A percentile compares a stretch with the other conserved stretches of the same genome.
Evolutionary conservation across 2,797 vertebrate genomes (phyloP).

Genomic region (Chelon labrosus): DNA sequence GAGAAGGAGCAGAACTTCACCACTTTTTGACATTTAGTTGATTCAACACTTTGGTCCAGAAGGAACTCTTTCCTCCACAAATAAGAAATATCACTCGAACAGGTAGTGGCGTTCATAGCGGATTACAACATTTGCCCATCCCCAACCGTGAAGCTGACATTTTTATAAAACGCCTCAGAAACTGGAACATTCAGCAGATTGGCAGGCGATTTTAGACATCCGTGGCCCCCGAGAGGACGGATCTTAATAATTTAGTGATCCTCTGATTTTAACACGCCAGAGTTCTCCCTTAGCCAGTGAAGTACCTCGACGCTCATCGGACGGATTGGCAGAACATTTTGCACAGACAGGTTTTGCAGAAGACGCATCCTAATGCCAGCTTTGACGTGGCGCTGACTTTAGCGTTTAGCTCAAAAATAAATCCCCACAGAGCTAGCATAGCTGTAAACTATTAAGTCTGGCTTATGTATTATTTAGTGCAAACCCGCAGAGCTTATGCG

Average conservation of each 20-base stretch:
- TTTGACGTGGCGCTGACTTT: background rate
- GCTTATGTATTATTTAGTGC: conserved; percentile 5
- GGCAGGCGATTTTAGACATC: background rate
- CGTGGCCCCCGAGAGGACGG: background rate
- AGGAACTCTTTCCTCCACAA: no score
- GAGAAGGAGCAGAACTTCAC: no score
- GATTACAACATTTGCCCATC: background rate
- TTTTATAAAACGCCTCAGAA: background rate
- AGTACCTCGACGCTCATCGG: no score
- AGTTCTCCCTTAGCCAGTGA: no score
- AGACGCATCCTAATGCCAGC: background rate
- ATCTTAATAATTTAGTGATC: background rate
- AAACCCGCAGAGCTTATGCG: conserved; percentile 2
- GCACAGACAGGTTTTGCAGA: background rate
- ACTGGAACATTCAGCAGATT: background rate
- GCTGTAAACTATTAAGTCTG: background rate
- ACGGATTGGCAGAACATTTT: no score
- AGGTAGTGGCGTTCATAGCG: background rate
- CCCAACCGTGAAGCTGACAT: background rate
- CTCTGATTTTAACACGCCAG: background rate
- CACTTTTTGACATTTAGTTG: no score
- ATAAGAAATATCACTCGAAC: no score
- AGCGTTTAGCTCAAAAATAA: background rate
- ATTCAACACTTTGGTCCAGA: no score
- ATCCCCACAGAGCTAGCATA: fast-evolving